A percentile compares a stretch with the other conserved stretches of the same genome.
phyloP scores from a whole-genome alignment of 1,140 invertebrate genomes.

The Maniola jurtina region DNA sequence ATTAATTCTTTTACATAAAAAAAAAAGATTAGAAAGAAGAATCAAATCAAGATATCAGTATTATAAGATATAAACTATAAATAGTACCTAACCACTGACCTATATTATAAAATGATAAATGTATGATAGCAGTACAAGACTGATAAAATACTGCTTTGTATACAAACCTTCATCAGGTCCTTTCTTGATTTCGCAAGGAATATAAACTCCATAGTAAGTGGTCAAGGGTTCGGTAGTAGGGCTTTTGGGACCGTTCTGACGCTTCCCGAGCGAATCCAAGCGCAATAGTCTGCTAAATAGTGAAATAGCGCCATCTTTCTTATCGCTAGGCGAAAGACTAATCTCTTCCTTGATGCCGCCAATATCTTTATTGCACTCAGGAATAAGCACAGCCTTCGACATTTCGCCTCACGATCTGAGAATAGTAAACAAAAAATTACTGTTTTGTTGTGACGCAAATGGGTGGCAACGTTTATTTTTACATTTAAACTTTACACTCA shows the following conservation, averaged over 20 bases:
- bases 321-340: conserved; percentile 58
- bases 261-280: conserved; percentile 56
- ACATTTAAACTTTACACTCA: conserved; percentile 34
- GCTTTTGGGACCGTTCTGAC: conserved; percentile 44
- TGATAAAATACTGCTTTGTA: conserved; percentile 14
- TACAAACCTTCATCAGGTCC: conserved; percentile 72
- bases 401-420: conserved; percentile 58
- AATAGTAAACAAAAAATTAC: conserved; percentile 69
- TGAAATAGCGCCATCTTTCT: conserved; percentile 64
- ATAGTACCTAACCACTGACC: background rate
- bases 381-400: conserved; percentile 69
- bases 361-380: conserved; percentile 65
- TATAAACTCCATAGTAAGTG: conserved; percentile 75
- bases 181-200: conserved; percentile 76
- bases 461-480: conserved; percentile 59
- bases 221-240: conserved; percentile 55
- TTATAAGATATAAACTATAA: conserved; percentile 1
- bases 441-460: conserved; percentile 74
- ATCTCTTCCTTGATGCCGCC: conserved; percentile 63
- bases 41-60: too few species aligned
- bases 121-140: background rate
- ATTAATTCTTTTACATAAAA: too few species aligned
- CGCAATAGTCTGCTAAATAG: conserved; percentile 64
- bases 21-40: too few species aligned
- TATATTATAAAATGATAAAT: background rate